Evolutionary conservation across 2,113 vertebrate species (phyloP).

Genomic region (Sorex fumeus): DNA sequence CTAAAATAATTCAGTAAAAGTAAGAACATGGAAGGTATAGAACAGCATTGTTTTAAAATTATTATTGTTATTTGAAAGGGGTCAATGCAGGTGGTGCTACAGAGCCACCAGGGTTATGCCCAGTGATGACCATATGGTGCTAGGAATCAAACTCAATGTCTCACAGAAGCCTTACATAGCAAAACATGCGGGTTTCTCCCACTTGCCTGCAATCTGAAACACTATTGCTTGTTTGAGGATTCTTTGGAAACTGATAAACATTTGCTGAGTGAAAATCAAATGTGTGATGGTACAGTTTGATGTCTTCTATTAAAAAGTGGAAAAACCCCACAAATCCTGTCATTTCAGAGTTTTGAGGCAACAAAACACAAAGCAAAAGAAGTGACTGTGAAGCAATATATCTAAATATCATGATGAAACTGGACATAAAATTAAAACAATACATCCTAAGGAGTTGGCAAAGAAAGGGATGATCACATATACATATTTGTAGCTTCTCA

Average conservation of each 20-base stretch:
- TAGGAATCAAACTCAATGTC: too few species aligned
- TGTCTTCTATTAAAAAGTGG: neutral
- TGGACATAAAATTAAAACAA: neutral
- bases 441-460: neutral
- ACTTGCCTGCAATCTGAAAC: neutral
- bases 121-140: too few species aligned
- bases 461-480: neutral
- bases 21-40: too few species aligned
- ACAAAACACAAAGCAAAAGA: neutral
- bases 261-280: neutral
- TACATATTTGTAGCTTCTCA: neutral
- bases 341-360: neutral
- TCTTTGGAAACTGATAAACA: neutral
- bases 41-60: too few species aligned
- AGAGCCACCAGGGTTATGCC: too few species aligned
- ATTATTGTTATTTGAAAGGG: too few species aligned
- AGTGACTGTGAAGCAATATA: neutral
- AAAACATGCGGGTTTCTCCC: too few species aligned
- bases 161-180: too few species aligned
- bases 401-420: neutral
- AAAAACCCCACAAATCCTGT: neutral
- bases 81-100: too few species aligned
- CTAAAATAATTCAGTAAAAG: neutral
- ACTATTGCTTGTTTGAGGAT: neutral
- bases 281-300: neutral